Percentiles rank a stretch among this genome's conserved stretches.
Conservation (phyloP, 1,140 invertebrate genomes). For the Drosophila miranda region DNA sequence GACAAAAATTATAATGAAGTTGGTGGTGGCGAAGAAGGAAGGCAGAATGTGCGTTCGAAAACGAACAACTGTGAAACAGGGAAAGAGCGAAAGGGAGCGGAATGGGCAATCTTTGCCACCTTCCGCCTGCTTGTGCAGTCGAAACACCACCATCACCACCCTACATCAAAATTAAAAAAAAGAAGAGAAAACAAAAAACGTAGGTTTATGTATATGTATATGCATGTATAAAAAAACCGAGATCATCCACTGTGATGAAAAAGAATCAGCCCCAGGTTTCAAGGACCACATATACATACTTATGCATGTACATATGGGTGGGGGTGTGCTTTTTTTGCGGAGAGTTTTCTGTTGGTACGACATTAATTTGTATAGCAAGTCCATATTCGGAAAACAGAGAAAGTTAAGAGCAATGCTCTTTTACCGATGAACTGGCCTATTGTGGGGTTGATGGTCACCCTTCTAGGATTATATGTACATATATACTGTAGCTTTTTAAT, state of each 20-base stretch:
- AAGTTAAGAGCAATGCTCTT: no score
- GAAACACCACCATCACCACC: slow-evolving; percentile 39
- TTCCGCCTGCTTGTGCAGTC: slow-evolving; percentile 23
- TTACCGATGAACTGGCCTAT: no score
- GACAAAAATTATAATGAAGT: slow-evolving; percentile 79
- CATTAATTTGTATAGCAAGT: no score
- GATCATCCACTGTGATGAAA: slow-evolving; percentile 58
- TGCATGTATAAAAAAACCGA: slow-evolving; percentile 38
- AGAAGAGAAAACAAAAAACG: slow-evolving; percentile 12
- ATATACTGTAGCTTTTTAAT: neutral
- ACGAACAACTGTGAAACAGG: slow-evolving; percentile 12
- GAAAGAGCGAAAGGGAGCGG: slow-evolving; percentile 3
- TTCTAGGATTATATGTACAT: neutral
- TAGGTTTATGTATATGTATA: slow-evolving; percentile 29
- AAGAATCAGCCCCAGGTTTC: slow-evolving; percentile 8
- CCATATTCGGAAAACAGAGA: no score
- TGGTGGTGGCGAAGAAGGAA: slow-evolving; percentile 64
- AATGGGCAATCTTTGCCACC: slow-evolving; percentile 34
- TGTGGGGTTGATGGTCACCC: no score
- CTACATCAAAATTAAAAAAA: slow-evolving; percentile 51
- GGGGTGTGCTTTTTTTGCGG: slow-evolving; percentile 1
- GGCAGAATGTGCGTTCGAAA: slow-evolving; percentile 48
- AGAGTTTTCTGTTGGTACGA: slow-evolving; percentile 13
- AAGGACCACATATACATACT: slow-evolving; percentile 24
- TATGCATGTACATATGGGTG: slow-evolving; percentile 2